Evolutionary conservation across 2,797 vertebrate species (phyloP), one percentile per base, ranked within the genome.

Genomic region (Phataginus tetradactyla): DNA sequence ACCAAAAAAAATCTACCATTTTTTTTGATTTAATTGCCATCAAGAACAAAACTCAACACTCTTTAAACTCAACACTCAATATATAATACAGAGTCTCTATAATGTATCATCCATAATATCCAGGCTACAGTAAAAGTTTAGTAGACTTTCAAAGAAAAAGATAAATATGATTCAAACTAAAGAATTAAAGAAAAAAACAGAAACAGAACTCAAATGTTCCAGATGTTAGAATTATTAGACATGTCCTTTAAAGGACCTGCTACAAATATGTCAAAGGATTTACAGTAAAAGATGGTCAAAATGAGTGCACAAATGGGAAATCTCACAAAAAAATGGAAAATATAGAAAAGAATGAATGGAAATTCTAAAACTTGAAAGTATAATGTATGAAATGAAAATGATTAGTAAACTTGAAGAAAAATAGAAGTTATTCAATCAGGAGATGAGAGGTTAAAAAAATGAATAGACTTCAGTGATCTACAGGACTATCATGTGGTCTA

Each of bases 401-500:
- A 64, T 51, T 80, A 91, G 29, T 75, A 74, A 74, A 68, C 59
- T 27, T 96, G 37, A 95, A 91, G 74, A 71, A 68, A 95, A 64
- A 55, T 21, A 91, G 63, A 93, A 89, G 59, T 59, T 4, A 78
- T 71, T 13, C 11, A 78, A 75, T 78, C 34, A 75, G 78, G 81
- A 96, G 27, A 72, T 86, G n/a, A 34, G 32, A 59, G 17, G 17
- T 79, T 94, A 64, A 64, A 84, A 68, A 87, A 79, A 34, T 68
- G 37, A 92, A 72, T 34, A 74, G 75, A 75, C n/a, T 9, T 49
- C 25, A 86, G 61, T 72, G 32, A 86, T 34, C 21, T 74, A 63
- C 42, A 18, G 23, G 45, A 69, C 6, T 68, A 71, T 69, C 34
- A n/a, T 74, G 27, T 74, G 25, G 17, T 79, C 20, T 39, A 81